Evolutionary conservation across 2,888 invertebrate species (phyloP).

Genomic region (Sminthurinus aureus): DNA sequence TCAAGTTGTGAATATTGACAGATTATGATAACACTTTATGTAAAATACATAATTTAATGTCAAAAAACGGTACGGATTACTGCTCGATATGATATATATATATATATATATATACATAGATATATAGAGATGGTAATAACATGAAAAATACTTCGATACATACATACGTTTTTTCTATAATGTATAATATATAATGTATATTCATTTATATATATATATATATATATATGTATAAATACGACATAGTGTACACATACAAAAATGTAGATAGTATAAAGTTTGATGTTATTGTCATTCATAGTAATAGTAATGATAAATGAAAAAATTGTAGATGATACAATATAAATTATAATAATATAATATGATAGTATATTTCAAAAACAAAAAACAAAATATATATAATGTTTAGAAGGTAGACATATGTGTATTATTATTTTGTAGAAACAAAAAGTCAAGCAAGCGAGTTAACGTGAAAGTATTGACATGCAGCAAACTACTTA

Average conservation of each 20-base stretch:
- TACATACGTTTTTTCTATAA: background rate
- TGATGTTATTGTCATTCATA: no score
- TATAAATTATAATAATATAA: no score
- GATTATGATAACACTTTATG: background rate
- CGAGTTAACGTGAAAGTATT: conserved; percentile 27
- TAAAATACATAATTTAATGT: background rate
- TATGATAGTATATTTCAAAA: no score
- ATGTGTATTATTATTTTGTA: background rate
- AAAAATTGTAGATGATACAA: no score
- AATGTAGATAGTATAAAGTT: no score
- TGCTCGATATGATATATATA: background rate
- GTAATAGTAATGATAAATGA: no score
- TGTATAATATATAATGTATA: no score
- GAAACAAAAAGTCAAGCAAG: background rate
- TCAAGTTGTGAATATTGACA: conserved; percentile 10
- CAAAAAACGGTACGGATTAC: background rate
- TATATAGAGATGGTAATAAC: background rate
- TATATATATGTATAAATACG: no score
- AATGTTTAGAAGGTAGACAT: background rate
- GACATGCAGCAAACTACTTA: conserved; percentile 24
- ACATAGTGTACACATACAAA: no score
- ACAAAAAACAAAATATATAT: background rate
- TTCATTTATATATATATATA: no score
- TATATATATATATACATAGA: background rate
- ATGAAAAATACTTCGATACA: background rate